These are phyloP conservation scores for Cephalophus harveyi DNA, from an alignment of 2,113 vertebrate species.

Conservation along the genomic window DNA sequence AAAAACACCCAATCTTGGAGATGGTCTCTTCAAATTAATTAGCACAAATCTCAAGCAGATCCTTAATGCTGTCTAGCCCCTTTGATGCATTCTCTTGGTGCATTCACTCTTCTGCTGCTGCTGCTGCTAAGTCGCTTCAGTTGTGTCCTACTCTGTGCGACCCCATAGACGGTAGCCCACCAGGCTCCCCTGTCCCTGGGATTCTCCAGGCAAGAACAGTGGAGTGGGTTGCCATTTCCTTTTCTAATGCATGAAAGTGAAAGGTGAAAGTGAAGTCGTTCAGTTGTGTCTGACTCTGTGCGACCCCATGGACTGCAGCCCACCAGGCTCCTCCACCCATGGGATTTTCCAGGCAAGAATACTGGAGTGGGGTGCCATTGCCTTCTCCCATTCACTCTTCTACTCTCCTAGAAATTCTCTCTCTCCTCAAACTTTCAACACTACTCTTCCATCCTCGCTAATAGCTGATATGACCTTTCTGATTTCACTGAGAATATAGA, in stretches of 20 bases:
- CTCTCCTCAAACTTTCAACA: not conserved
- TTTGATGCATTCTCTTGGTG: not conserved
- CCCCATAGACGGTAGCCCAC: too few relatives aligned
- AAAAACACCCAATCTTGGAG: not conserved
- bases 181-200: too few relatives aligned
- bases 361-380: too few relatives aligned
- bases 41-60: not conserved
- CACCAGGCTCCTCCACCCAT: too few relatives aligned
- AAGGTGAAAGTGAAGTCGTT: too few relatives aligned
- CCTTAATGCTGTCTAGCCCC: not conserved
- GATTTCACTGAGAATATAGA: not conserved
- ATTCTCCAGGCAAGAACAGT: too few relatives aligned
- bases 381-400: not conserved
- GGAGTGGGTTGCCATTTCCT: too few relatives aligned
- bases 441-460: not conserved
- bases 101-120: not conserved
- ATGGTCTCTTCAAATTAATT: not conserved
- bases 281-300: too few relatives aligned
- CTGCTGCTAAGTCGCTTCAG: too few relatives aligned
- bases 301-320: too few relatives aligned
- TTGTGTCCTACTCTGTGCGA: accelerated
- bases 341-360: too few relatives aligned
- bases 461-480: not conserved
- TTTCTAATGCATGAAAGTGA: too few relatives aligned
- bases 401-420: not conserved